phyloP scores from a whole-genome alignment of 2,888 invertebrate genomes.

The Spatulosminthurus flaviceps region DNA sequence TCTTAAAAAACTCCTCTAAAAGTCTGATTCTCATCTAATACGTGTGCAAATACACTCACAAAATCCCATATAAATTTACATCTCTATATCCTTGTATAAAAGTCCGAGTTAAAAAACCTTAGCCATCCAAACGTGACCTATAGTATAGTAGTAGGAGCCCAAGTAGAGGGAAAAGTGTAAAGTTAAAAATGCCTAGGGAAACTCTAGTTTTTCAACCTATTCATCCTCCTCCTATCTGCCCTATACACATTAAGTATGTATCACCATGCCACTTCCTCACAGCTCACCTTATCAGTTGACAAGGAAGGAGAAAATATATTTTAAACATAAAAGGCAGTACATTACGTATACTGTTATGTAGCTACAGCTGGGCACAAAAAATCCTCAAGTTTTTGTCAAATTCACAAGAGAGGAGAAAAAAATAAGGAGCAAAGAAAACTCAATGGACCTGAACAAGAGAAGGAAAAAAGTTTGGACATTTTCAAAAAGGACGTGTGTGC shows the following conservation, averaged over 20 bases:
- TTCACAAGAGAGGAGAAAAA: conserved; percentile 44
- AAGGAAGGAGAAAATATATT: background rate
- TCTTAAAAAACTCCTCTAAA: conserved; percentile 38
- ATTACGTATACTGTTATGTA: background rate
- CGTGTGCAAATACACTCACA: background rate
- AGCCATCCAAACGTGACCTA: too few species aligned
- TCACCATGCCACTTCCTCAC: too few species aligned
- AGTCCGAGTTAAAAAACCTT: too few species aligned
- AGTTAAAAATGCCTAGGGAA: background rate
- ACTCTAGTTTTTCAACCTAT: background rate
- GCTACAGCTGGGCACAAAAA: conserved; percentile 1
- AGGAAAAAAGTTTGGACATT: conserved; percentile 15
- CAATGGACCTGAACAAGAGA: conserved; percentile 58
- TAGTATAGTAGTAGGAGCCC: too few species aligned
- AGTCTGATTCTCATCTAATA: background rate
- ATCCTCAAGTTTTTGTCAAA: conserved; percentile 18
- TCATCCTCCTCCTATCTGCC: background rate
- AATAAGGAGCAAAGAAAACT: conserved; percentile 47
- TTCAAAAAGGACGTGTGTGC: background rate
- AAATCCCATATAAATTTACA: conserved; percentile 1
- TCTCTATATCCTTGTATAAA: too few species aligned
- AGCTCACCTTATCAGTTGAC: background rate
- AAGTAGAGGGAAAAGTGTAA: too few species aligned
- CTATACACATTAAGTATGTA: background rate
- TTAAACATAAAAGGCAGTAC: background rate